A percentile compares a stretch with the other conserved stretches of the same genome.
phyloP scores from a whole-genome alignment of 2,113 vertebrate species.

The Colinus virginianus region DNA sequence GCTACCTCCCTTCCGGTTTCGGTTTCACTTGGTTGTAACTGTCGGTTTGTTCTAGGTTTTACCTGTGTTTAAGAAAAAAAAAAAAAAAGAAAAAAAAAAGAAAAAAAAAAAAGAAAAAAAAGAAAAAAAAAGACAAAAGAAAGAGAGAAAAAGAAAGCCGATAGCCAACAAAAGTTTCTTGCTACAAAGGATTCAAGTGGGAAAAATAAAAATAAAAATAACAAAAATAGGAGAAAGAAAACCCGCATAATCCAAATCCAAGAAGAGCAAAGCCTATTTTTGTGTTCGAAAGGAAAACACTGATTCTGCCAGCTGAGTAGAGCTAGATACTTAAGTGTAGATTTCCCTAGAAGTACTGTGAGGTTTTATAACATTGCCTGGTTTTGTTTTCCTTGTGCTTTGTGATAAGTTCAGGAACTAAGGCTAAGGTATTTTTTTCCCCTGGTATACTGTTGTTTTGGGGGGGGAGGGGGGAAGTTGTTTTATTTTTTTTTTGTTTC shows the following conservation, averaged over 20 bases:
- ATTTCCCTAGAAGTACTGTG: constrained; percentile 70
- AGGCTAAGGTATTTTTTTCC: constrained; percentile 28
- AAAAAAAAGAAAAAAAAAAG: not conserved
- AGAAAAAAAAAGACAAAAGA: too few species aligned
- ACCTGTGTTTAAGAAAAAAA: constrained; percentile 79
- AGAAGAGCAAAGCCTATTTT: constrained; percentile 64
- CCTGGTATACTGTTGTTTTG: constrained; percentile 31
- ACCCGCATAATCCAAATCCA: constrained; percentile 60
- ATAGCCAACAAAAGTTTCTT: constrained; percentile 54
- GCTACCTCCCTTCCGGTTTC: constrained; percentile 83
- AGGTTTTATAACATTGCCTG: constrained; percentile 67
- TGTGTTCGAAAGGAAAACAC: constrained; percentile 71
- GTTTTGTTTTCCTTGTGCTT: constrained; percentile 72
- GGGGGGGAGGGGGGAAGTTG: not conserved
- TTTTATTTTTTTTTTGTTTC: not conserved
- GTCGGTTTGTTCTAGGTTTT: constrained; percentile 83
- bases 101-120: not conserved
- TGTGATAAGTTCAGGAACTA: constrained; percentile 73
- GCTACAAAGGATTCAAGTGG: constrained; percentile 55
- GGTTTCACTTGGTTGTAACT: constrained; percentile 84
- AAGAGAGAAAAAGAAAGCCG: not conserved
- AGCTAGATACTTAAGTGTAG: constrained; percentile 66
- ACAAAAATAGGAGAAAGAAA: not conserved
- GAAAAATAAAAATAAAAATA: not conserved
- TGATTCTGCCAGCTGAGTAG: constrained; percentile 66